A percentile compares a stretch with the other conserved stretches of the same genome.
Evolutionary conservation across 2,113 vertebrate species (phyloP).

Genomic region (Cyprinodon tularosa): DNA sequence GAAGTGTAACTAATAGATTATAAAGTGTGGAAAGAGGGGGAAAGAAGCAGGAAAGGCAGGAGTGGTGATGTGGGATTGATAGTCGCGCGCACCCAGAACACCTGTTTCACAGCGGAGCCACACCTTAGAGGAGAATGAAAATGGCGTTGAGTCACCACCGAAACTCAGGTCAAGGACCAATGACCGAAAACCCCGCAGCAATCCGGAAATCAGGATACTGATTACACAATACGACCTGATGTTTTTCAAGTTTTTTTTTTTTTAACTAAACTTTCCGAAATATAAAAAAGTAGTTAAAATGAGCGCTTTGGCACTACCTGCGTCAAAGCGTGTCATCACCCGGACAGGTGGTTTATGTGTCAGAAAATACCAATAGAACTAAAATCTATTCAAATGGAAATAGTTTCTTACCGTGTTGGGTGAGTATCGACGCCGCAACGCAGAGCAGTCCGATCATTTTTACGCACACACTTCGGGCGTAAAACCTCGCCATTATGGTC

Average conservation of each 20-base stretch:
- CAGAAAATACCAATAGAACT: neutral
- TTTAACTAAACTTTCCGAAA: neutral
- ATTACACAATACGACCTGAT: neutral
- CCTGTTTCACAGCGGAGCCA: conserved; percentile 57
- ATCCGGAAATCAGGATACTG: fast-evolving
- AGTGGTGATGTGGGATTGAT: conserved; percentile 7
- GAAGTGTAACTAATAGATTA: conserved; percentile 59
- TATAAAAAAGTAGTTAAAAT: neutral
- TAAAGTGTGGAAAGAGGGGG: conserved; percentile 35
- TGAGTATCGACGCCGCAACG: conserved; percentile 50
- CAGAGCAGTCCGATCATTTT: conserved; percentile 58
- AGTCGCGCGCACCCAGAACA: conserved; percentile 30
- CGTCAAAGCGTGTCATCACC: conserved; percentile 16
- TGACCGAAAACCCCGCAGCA: neutral
- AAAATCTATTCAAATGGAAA: neutral
- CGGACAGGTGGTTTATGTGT: conserved; percentile 55
- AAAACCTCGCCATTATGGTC: conserved; percentile 64
- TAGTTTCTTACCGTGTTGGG: conserved; percentile 68
- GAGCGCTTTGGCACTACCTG: conserved; percentile 43
- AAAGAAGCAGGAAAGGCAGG: conserved; percentile 18
- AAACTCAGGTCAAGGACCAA: conserved; percentile 64
- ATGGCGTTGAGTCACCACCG: conserved; percentile 74
- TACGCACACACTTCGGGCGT: conserved; percentile 48
- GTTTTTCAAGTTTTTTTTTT: neutral
- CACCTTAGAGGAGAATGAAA: conserved; percentile 71